Evolutionary conservation across 2,888 invertebrate species (phyloP).

Genomic region (Eulithis testata): DNA sequence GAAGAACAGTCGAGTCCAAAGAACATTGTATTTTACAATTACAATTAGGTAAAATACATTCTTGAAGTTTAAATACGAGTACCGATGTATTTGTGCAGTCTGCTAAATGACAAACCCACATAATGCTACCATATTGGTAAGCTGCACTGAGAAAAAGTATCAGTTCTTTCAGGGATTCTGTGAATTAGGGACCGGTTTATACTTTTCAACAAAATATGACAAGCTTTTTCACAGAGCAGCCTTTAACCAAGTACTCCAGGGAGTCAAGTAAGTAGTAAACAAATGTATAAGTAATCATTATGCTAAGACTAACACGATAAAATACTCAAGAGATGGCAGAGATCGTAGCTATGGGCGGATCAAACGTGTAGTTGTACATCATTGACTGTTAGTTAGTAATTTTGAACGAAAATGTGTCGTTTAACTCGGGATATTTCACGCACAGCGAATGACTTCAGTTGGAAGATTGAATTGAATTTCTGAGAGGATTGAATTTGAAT

Average conservation of each 20-base stretch:
- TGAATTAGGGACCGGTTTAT: constrained; percentile 3
- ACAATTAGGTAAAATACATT: constrained; percentile 2
- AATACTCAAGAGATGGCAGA: constrained; percentile 36
- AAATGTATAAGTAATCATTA: constrained; percentile 50
- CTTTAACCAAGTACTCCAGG: constrained; percentile 20
- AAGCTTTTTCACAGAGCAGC: constrained; percentile 20
- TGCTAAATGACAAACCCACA: constrained; percentile 6
- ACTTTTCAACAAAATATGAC: constrained; percentile 16
- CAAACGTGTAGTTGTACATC: background rate
- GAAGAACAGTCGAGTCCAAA: constrained; percentile 28
- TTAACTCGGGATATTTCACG: constrained; percentile 12
- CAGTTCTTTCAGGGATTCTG: constrained; percentile 18
- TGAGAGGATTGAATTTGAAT: constrained; percentile 15
- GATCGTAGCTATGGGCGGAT: constrained; percentile 30
- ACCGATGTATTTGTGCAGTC: background rate
- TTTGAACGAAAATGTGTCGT: constrained; percentile 18
- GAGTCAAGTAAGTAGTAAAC: constrained; percentile 58
- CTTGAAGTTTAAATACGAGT: constrained; percentile 1
- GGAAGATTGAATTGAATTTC: constrained; percentile 15
- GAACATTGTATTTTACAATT: constrained; percentile 18
- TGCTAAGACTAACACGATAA: constrained; percentile 77
- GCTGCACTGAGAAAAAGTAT: constrained; percentile 22
- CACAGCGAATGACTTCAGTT: constrained; percentile 7
- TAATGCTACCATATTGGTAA: constrained; percentile 12
- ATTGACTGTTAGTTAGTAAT: constrained; percentile 3